Evolutionary conservation across 2,888 invertebrate genomes (phyloP), one percentile per base, ranked within the genome.

Genomic region (Arge pagana): DNA sequence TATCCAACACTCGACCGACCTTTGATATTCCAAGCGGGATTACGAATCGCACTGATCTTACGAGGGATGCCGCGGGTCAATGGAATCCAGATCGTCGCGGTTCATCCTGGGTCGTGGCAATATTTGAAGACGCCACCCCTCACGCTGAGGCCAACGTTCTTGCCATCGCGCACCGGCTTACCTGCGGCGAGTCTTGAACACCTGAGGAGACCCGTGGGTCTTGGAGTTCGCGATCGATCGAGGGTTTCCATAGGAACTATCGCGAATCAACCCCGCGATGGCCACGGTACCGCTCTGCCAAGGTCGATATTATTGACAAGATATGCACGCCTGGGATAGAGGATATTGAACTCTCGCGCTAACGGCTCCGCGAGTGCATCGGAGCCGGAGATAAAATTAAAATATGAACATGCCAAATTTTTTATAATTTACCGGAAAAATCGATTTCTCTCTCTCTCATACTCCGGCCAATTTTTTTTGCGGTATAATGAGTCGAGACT

Each of bases 191-290:
- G 52, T 59, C 52, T 53, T 52, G 53, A 50, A 28, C 42, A 24
- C 48, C 41, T 48, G 48, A 49, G 48, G 43, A 28, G 49, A 51
- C 57, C 56, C 59, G 52, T 60, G 50, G 59, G 58, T 62, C 51
- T 60, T 40, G 41, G n/a, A n/a, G n/a, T 69, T 70, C 69, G 15
- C 10, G 13, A 66, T 71, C 70, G 71, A 71, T 71, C 68, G 68
- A 45, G 52, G 48, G 70, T 70, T 67, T 62, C 71, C 70, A 72
- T 71, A 69, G 71, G 65, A 68, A 72, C 71, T 62, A 68, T 71
- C 65, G 65, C 56, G 64, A 58, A 63, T 63, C 61, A 55, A 55
- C 55, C 54, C 57, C 52, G 48, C 16, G 16, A 33, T 33, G 15
- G 19, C n/a, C n/a, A 16, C 24, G 40, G 49, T 36, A 40, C 16